Base-by-base conservation (phyloP, 2,797 vertebrate species). In the Crocodylus rhombifer region DNA sequence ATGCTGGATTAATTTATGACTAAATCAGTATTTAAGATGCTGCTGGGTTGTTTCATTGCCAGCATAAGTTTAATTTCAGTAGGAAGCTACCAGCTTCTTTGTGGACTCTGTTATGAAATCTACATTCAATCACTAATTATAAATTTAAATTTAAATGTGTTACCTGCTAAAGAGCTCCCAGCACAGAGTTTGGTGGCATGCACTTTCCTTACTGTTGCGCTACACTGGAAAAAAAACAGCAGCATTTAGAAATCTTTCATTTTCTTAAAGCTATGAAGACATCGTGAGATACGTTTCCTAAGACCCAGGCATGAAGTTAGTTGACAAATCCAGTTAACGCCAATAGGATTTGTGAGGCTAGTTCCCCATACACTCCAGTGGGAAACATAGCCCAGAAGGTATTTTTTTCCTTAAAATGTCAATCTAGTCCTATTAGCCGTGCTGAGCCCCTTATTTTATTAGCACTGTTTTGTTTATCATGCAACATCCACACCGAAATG, bases 311-410 rank as follows among this genome's bases (percentile, higher is more conserved):
- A 86, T 0, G 0, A 6, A 17, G 81, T 0, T 10, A 5, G 2
- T 0, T 0, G 51, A 58, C 77, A 30, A 0, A 0, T 15, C 16
- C 6, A 0, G 64, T 71, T 81, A 78, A 55, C 77, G 36, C 0
- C 1, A 77, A 28, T 0, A 7, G 28, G 28, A 57, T 71, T 60
- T 1, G n/a, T 63, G 63, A 30, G 7, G 0, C 1, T 5, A 73
- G 63, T 26, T 42, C 63, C 84, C 8, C 25, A 23, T 7, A 16
- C 73, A 67, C 42, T 2, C 0, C 0, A 1, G 61, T 62, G 78
- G 36, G 33, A 85, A 89, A 9, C 2, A 4, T 20, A 79, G 36
- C 55, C 23, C 60, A 21, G 67, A 87, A 87, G 74, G 23, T 23
- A 0, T 0, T 82, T 51, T 11, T 95, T 86, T 61, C 69, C 17